Base-by-base conservation (phyloP, 2,113 vertebrate species). In the Strix aluco region DNA sequence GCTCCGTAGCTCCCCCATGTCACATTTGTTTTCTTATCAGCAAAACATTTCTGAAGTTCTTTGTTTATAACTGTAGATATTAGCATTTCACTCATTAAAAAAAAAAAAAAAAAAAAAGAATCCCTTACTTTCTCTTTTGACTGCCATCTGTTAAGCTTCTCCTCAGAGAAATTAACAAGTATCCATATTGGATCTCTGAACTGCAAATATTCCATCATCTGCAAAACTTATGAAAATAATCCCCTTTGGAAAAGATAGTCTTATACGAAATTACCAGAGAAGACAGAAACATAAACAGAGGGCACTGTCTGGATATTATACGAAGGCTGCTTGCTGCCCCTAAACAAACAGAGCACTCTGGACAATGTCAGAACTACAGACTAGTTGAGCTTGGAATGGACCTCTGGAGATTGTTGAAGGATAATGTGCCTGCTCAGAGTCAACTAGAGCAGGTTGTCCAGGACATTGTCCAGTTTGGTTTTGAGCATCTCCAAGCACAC, bases 121-220 rank as follows among this genome's bases (percentile, higher is more conserved):
- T 34, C 54, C 77, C 38, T 63, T 63, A 19, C 19, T 79, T 86
- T 74, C 55, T 79, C 71, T 61, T 82, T 81, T 81, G 62, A 71
- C n/a, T 52, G 57, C 74, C 84, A 95, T 88, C 83, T 93, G 84
- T 47, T 88, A 91, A 71, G 62, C 63, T 62, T 67, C 62, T 93
- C 79, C 88, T 85, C 69, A 72, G 84, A 93, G 75, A 85, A 88
- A 91, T 85, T 57, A 88, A 19, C 57, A 52, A 52, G 40, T 55
- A 61, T 67, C 63, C 46, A 75, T 77, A 52, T 6, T 66, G 88
- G 40, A 81, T 51, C 74, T 67, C 67, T 81, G 63, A 91, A 88
- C 67, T 52, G 36, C 57, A 88, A 93, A 93, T 71, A 77, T 57
- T 51, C 23, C 32, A 75, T 84, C 69, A 49, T 61, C 66, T 75